These are phyloP conservation scores for Folsomia candida DNA, from an alignment of 2,888 invertebrate genomes.

Conservation along the genomic window DNA sequence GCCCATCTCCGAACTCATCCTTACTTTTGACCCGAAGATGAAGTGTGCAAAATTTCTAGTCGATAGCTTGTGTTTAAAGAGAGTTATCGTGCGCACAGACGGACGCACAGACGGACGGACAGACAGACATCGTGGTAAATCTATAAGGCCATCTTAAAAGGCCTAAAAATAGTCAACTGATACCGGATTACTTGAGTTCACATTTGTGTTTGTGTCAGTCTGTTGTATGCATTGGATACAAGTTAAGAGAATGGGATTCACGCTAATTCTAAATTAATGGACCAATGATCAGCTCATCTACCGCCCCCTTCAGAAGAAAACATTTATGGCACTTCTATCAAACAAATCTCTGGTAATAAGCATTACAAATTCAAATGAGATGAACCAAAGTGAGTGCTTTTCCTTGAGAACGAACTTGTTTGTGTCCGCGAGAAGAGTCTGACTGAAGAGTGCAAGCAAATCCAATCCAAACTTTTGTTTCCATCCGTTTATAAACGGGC, in stretches of 20 bases:
- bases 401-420: not conserved
- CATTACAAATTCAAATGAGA: not conserved
- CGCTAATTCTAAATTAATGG: not conserved
- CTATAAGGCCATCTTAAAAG: too few relatives aligned
- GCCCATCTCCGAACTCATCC: too few relatives aligned
- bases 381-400: not conserved
- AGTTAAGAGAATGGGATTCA: not conserved
- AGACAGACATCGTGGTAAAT: too few relatives aligned
- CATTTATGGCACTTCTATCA: not conserved
- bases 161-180: too few relatives aligned
- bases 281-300: not conserved
- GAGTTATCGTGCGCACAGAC: too few relatives aligned
- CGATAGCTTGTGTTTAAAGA: too few relatives aligned
- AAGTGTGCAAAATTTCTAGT: too few relatives aligned
- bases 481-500: not conserved
- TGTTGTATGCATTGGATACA: too few relatives aligned
- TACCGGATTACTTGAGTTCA: not conserved
- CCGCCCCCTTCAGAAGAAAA: not conserved
- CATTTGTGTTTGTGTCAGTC: not conserved
- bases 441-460: not conserved
- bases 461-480: not conserved
- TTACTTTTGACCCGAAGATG: too few relatives aligned
- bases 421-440: not conserved
- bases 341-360: not conserved
- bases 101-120: too few relatives aligned